phyloP scores from a whole-genome alignment of 2,888 invertebrate species.

The Orthosia gracilis region DNA sequence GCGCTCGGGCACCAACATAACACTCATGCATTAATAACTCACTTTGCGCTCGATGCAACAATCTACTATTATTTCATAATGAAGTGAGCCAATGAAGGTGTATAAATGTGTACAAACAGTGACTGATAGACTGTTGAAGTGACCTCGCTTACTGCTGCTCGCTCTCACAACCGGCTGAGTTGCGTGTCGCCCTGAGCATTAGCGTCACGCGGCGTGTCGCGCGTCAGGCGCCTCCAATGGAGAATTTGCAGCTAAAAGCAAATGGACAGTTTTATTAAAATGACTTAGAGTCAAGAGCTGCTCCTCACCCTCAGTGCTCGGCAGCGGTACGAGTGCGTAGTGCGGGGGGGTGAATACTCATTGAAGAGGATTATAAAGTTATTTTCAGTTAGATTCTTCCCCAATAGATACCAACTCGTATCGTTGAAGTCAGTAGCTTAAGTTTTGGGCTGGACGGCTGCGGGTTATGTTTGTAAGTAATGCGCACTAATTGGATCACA shows the following conservation, averaged over 20 bases:
- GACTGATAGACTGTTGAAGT: background rate
- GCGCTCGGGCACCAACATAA: too few species aligned
- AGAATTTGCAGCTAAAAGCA: constrained; percentile 46
- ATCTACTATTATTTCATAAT: background rate
- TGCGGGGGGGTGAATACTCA: background rate
- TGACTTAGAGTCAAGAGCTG: constrained; percentile 14
- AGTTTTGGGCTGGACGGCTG: too few species aligned
- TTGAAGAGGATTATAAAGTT: constrained; percentile 1
- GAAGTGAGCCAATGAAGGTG: too few species aligned
- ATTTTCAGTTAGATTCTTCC: background rate
- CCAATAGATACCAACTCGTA: background rate
- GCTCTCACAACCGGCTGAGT: constrained; percentile 3
- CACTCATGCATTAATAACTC: too few species aligned
- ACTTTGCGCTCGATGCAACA: too few species aligned
- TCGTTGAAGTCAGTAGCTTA: background rate
- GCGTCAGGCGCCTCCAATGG: constrained; percentile 2
- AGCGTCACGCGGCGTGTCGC: constrained; percentile 19
- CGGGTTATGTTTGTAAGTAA: too few species aligned
- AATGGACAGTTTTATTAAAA: constrained; percentile 45
- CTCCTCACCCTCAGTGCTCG: background rate
- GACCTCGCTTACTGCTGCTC: background rate
- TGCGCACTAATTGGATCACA: too few species aligned
- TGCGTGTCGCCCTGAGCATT: constrained; percentile 25
- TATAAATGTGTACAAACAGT: background rate
- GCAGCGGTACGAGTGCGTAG: background rate